phyloP scores from a whole-genome alignment of 2,888 invertebrate genomes.

The Lithodes maja region DNA sequence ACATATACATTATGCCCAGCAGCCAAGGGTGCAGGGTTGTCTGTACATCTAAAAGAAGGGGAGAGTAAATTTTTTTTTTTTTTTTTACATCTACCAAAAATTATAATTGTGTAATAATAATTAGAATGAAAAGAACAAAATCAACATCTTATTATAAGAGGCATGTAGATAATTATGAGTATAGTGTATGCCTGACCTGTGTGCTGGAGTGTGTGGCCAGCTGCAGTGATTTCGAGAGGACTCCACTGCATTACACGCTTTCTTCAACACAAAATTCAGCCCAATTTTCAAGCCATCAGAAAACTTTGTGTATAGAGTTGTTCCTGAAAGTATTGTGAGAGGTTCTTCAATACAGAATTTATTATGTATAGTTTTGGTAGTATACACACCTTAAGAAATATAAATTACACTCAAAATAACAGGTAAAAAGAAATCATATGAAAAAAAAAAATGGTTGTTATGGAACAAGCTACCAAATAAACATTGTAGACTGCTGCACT shows the following conservation, averaged over 20 bases:
- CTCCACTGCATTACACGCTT: background rate
- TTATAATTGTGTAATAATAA: background rate
- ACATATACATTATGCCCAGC: too few species aligned
- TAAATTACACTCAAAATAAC: too few species aligned
- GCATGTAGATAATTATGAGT: background rate
- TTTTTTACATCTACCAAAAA: background rate
- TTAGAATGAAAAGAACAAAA: background rate
- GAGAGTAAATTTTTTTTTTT: background rate
- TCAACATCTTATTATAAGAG: background rate
- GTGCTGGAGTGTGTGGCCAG: background rate
- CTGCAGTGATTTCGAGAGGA: background rate
- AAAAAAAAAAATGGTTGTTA: too few species aligned
- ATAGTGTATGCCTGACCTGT: background rate
- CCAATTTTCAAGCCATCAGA: conserved; percentile 6
- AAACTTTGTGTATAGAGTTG: conserved; percentile 17
- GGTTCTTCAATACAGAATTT: background rate
- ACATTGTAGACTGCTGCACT: too few species aligned
- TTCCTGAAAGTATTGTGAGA: background rate
- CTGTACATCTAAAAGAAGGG: background rate
- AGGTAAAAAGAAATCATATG: too few species aligned
- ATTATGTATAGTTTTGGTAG: background rate
- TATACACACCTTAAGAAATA: too few species aligned
- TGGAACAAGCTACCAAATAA: too few species aligned
- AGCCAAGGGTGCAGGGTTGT: too few species aligned
- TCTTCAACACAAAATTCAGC: background rate